phyloP scores from a whole-genome alignment of 2,113 vertebrate species.

The Agapornis roseicollis region DNA sequence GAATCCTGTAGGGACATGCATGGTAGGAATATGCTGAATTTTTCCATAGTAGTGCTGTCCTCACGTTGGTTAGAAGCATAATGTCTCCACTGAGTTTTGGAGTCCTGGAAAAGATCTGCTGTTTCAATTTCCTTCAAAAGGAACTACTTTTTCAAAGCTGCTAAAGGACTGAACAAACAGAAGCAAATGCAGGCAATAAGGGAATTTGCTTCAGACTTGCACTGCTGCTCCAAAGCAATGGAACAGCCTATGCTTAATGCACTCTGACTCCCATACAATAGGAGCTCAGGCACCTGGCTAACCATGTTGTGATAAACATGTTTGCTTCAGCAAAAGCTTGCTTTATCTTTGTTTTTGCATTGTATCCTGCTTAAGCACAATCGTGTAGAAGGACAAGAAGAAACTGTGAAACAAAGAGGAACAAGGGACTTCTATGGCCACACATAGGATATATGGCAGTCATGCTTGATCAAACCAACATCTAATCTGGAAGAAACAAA shows the following conservation, averaged over 20 bases:
- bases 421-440: too few species aligned
- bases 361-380: too few species aligned
- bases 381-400: too few species aligned
- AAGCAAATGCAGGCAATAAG: neutral
- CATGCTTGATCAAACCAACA: too few species aligned
- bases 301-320: neutral
- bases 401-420: too few species aligned
- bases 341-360: too few species aligned
- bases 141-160: neutral
- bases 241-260: neutral
- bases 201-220: neutral
- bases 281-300: neutral
- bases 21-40: neutral
- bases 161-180: neutral
- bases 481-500: too few species aligned
- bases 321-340: too few species aligned
- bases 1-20: neutral
- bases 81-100: neutral
- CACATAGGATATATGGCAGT: too few species aligned
- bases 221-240: neutral
- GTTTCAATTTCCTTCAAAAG: neutral
- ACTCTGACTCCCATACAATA: neutral
- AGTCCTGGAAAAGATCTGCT: neutral
- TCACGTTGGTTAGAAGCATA: neutral
- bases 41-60: neutral